Conservation (phyloP, 2,113 vertebrate species). For the Uria lomvia region DNA sequence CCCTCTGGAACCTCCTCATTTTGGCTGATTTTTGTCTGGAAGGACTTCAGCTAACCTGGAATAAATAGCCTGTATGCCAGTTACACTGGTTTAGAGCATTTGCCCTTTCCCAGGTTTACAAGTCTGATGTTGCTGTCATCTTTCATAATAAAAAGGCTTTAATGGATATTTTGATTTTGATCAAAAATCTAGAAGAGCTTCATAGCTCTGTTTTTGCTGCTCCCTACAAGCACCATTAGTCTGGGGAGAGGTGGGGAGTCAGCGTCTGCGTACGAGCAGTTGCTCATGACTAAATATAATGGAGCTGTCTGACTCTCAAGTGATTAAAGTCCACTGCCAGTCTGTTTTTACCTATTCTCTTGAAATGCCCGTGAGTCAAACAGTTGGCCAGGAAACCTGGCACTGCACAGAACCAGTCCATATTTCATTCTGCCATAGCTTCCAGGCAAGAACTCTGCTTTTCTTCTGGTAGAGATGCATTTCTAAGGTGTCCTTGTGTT, state of each 20-base stretch:
- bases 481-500: not conserved
- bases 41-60: not conserved
- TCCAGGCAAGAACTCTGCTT: not conserved
- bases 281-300: not conserved
- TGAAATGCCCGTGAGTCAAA: not conserved
- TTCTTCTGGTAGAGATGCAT: not conserved
- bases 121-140: not conserved
- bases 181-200: not conserved
- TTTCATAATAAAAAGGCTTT: not conserved
- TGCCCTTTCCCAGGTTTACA: not conserved
- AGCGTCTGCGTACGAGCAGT: not conserved
- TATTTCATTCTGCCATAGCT: not conserved
- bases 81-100: not conserved
- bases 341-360: not conserved
- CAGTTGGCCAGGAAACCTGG: not conserved
- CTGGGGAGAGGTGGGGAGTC: not conserved
- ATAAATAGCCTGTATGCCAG: not conserved
- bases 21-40: not conserved
- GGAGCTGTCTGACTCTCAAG: not conserved
- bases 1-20: not conserved
- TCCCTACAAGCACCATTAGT: not conserved
- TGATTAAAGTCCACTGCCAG: constrained; percentile 22
- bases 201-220: not conserved
- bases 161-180: not conserved
- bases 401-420: not conserved